Conservation (phyloP, 2,797 vertebrate species). For the Scolopax bukidnonensis region DNA sequence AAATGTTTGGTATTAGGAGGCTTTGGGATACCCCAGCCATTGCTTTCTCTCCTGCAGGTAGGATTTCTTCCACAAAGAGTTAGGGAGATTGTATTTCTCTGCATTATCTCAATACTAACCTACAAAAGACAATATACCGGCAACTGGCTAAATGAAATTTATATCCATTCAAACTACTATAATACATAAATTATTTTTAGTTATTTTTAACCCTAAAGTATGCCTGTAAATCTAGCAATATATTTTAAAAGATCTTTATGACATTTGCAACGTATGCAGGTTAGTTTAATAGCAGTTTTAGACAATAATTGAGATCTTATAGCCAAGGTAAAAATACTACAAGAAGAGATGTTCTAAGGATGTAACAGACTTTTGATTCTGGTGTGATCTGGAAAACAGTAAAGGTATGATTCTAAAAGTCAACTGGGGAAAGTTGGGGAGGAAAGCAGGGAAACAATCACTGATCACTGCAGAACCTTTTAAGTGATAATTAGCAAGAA, state of each 20-base stretch:
- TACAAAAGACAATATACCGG: background rate
- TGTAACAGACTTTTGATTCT: background rate
- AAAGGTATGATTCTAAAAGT: background rate
- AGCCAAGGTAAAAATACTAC: background rate
- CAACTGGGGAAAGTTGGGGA: background rate
- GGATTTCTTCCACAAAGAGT: background rate
- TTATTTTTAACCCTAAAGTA: background rate
- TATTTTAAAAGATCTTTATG: background rate
- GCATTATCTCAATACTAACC: background rate
- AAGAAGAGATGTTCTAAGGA: background rate
- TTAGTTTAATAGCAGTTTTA: background rate
- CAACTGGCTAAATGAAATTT: background rate
- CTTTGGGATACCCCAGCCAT: background rate
- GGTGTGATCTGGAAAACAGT: background rate
- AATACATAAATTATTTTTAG: background rate
- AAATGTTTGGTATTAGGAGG: background rate
- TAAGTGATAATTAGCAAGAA: background rate
- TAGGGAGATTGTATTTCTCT: background rate
- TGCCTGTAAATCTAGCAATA: background rate
- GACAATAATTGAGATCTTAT: background rate
- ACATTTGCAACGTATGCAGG: background rate
- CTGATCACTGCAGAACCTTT: background rate
- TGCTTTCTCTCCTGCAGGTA: background rate
- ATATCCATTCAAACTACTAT: background rate
- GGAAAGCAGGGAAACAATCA: background rate